phyloP scores from a whole-genome alignment of 1,140 invertebrate genomes.

The Drosophila kohkoa region DNA sequence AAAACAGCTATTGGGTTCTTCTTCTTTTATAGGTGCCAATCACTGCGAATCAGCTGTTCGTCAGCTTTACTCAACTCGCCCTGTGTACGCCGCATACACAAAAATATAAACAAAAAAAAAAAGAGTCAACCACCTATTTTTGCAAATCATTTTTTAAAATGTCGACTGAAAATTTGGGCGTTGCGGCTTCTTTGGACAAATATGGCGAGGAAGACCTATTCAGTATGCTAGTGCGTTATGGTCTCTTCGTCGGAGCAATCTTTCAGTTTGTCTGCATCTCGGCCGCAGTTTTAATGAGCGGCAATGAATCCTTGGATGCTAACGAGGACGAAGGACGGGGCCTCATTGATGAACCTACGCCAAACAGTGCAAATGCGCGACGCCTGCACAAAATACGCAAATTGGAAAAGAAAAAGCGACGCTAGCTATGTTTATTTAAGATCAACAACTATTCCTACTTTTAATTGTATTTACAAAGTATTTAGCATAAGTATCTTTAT shows the following conservation, averaged over 20 bases:
- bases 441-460: background rate
- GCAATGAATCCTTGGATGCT: slow-evolving; percentile 50
- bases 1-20: too few relatives aligned
- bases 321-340: slow-evolving; percentile 51
- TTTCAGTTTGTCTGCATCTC: slow-evolving; percentile 78
- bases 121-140: slow-evolving; percentile 16
- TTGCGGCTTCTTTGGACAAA: slow-evolving; percentile 63
- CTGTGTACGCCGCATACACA: slow-evolving; percentile 52
- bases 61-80: background rate
- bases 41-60: background rate
- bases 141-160: slow-evolving; percentile 29
- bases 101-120: slow-evolving; percentile 49
- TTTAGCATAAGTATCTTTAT: slow-evolving; percentile 30
- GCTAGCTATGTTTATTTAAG: slow-evolving; percentile 42
- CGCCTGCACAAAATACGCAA: slow-evolving; percentile 79
- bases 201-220: slow-evolving; percentile 76
- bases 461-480: slow-evolving; percentile 51
- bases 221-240: slow-evolving; percentile 69
- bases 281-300: slow-evolving; percentile 64
- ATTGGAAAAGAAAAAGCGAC: slow-evolving; percentile 79
- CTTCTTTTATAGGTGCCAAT: background rate
- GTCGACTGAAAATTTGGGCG: slow-evolving; percentile 54
- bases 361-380: slow-evolving; percentile 46
- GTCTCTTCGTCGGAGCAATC: slow-evolving; percentile 73
- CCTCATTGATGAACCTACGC: slow-evolving; percentile 33